Percentiles rank a stretch among this genome's conserved stretches.
These are phyloP conservation scores for Leucoma salicis DNA, from an alignment of 2,888 invertebrate species.

Conservation along the genomic window DNA sequence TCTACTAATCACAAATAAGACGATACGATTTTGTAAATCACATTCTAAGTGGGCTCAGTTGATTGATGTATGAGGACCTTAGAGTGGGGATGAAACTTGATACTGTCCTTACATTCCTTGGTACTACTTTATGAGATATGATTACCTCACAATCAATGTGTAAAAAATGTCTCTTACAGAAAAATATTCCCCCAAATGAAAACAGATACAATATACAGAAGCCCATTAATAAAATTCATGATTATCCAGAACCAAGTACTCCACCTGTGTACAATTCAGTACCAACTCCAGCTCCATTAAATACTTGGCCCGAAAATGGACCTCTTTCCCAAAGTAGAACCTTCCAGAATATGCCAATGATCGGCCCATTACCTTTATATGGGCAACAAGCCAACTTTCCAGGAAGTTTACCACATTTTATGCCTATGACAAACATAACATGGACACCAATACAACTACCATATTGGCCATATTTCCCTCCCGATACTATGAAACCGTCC, in stretches of 20 bases:
- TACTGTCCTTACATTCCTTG: too few relatives aligned
- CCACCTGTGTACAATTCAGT: conserved; percentile 34
- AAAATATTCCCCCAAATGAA: conserved; percentile 19
- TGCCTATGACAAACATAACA: conserved; percentile 29
- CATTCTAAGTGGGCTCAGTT: too few relatives aligned
- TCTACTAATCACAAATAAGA: too few relatives aligned
- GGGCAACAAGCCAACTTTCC: conserved; percentile 37
- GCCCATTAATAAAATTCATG: conserved; percentile 30
- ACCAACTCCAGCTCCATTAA: background rate
- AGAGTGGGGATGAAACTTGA: too few relatives aligned
- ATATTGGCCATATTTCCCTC: conserved; percentile 10
- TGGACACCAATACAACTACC: conserved; percentile 36
- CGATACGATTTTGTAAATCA: too few relatives aligned
- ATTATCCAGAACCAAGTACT: conserved; percentile 44
- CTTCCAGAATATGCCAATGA: background rate
- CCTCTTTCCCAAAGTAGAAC: conserved; percentile 1
- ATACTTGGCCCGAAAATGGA: background rate
- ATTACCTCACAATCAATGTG: background rate
- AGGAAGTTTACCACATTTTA: conserved; percentile 12
- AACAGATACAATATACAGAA: conserved; percentile 10
- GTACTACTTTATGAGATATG: too few relatives aligned
- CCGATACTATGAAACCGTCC: conserved; percentile 5
- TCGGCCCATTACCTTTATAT: conserved; percentile 24
- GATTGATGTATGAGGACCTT: too few relatives aligned
- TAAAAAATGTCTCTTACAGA: conserved; percentile 29